Evolutionary conservation across 2,797 vertebrate genomes (phyloP), one percentile per base, ranked within the genome.

Genomic region (Sebastes flavidus): DNA sequence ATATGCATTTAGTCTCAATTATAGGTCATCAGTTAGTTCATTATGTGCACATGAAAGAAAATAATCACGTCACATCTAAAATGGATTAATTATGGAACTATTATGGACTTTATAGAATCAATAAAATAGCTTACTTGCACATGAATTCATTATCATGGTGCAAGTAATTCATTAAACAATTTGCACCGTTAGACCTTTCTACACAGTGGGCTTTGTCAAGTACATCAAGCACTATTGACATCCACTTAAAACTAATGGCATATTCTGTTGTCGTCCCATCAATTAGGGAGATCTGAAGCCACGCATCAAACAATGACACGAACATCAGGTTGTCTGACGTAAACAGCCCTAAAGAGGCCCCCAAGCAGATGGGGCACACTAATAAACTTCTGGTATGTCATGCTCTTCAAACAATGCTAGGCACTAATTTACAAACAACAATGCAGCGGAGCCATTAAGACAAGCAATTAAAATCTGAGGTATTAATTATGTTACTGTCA

Each of bases 281-380:
- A 74, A 34, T 82, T 79, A 74, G 55, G n/a, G 10, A 32, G 55
- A 84, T 88, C 71, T 82, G 58, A 82, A 79, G 36, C 65, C 52
- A 7, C 1, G n/a, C 58, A 67, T 91, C 77, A 82, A 70, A 80
- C 55, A 80, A 20, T 87, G 79, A 87, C 83, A 72, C 5, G 49
- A 90, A 84, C 82, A 89, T 88, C 77, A 87, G 84, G 74, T 81
- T 86, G 78, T 81, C 65, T 84, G 82, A 77, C 78, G 81, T 65
- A 83, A 89, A 78, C 49, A 77, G 60, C 72, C 61, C 67, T 65
- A 8, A 72, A 61, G 78, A 88, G 75, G 62, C 79, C 65, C 27
- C 25, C 32, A 22, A 85, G 86, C 91, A 93, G 91, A 92, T 90
- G 86, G 80, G 68, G 36, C 59, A 54, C 75, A 11, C 68, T 91